Evolutionary conservation across 2,113 vertebrate genomes (phyloP).

Genomic region (Caretta caretta): DNA sequence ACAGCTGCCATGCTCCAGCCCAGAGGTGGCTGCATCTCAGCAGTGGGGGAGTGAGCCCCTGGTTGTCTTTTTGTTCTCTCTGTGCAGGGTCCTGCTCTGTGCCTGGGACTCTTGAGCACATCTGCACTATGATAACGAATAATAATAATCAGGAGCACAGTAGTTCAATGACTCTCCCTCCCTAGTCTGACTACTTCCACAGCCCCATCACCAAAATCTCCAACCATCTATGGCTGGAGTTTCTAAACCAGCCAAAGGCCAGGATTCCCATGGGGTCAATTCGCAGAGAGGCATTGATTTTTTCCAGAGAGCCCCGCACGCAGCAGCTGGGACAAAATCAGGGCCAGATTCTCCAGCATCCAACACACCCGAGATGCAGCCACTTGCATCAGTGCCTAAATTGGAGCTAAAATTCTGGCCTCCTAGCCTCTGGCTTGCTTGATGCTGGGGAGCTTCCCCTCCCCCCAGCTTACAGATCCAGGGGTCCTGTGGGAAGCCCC

Average conservation of each 20-base stretch:
- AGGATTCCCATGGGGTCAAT: background rate
- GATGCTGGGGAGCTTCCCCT: no score
- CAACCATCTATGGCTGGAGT: background rate
- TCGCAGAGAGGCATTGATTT: no score
- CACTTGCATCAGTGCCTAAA: background rate
- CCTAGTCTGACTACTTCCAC: background rate
- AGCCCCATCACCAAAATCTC: background rate
- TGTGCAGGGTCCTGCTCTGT: background rate
- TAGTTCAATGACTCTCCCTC: background rate
- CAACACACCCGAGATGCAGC: background rate
- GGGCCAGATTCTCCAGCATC: background rate
- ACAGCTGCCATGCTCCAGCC: background rate
- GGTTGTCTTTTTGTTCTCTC: background rate
- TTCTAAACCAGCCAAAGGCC: background rate
- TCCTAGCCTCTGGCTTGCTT: no score
- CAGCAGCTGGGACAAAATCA: background rate
- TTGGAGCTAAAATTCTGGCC: background rate
- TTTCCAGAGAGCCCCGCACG: background rate
- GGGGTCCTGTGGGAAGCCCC: no score
- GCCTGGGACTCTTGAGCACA: background rate
- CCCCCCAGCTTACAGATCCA: background rate
- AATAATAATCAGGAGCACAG: no score
- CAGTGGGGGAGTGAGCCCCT: background rate
- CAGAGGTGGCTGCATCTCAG: background rate
- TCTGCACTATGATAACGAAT: no score